Conservation (phyloP, 2,888 invertebrate genomes). For the Nomada fucata region DNA sequence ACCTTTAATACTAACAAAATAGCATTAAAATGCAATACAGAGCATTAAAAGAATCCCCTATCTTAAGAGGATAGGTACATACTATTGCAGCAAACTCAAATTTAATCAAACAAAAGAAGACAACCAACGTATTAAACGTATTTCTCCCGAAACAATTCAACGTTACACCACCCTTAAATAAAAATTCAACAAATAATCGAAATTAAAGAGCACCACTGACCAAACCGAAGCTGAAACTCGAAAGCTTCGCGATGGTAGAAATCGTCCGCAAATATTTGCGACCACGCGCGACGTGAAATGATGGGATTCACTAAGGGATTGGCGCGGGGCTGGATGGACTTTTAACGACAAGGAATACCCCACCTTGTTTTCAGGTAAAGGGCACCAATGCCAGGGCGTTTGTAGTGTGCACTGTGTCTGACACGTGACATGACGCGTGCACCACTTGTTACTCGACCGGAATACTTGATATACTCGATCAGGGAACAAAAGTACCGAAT, state of each 20-base stretch:
- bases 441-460: slow-evolving; percentile 72
- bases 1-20: too few relatives aligned
- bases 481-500: slow-evolving; percentile 69
- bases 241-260: background rate
- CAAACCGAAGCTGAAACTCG: too few relatives aligned
- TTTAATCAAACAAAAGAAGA: too few relatives aligned
- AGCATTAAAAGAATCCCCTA: too few relatives aligned
- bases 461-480: slow-evolving; percentile 76
- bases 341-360: slow-evolving; percentile 48
- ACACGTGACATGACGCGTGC: slow-evolving; percentile 73
- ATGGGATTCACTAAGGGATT: background rate
- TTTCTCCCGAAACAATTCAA: too few relatives aligned
- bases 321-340: slow-evolving; percentile 8
- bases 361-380: slow-evolving; percentile 58
- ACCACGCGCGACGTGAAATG: background rate
- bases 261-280: background rate
- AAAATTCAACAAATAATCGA: too few relatives aligned
- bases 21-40: too few relatives aligned
- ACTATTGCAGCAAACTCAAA: too few relatives aligned
- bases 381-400: slow-evolving; percentile 24
- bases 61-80: too few relatives aligned
- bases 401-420: slow-evolving; percentile 64
- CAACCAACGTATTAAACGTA: too few relatives aligned
- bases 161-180: too few relatives aligned
- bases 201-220: too few relatives aligned